Base-by-base conservation (phyloP, 2,113 vertebrate genomes). In the Rhabdomys dilectus region DNA sequence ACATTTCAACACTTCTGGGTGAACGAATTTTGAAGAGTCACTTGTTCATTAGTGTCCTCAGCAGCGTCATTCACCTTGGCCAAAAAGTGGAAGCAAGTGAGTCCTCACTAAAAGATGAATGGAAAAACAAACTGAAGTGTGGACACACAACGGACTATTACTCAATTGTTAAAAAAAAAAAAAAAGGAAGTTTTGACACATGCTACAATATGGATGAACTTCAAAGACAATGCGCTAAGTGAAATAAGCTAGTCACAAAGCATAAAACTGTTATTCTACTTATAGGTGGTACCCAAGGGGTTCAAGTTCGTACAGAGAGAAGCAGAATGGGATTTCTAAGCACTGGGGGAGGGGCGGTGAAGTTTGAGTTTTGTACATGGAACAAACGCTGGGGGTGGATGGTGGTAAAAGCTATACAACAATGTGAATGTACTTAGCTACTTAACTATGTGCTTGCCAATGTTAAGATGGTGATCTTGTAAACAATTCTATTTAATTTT, bases 11-110 rank as follows among this genome's bases (percentile, higher is more conserved):
- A 58, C 31, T 58, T 77, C 66, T 76, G n/a, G 7, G 53, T 82
- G 90, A n/a, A 84, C 85, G 6, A 64, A 88, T 7, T 77, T 81
- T 48, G 39, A 89, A 81, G 73, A 89, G 36, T 81, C 3, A 36
- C n/a, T 81, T 86, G 60, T 81, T 81, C 36, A 70, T 12, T 53
- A 15, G 81, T 39, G 36, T 70, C 80, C 78, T 77, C 10, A 56
- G 48, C 22, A 87, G 7, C 7, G 45, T 81, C 78, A 93, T 56
- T 95, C 66, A 89, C 58, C 48, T 39, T 13, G 73, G 91, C 48
- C 48, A 85, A 85, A 78, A 96, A 21, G 34, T 68, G 10, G 81
- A 88, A 73, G 72, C n/a, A 75, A 91, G 53, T 11, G 77, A 73
- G 64, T 29, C 48, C 56, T 53, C 62, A 84, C 4, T 22, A 48